Evolutionary conservation across 2,888 invertebrate genomes (phyloP), one percentile per base, ranked within the genome.

Genomic region (Acanthopleura granulata): DNA sequence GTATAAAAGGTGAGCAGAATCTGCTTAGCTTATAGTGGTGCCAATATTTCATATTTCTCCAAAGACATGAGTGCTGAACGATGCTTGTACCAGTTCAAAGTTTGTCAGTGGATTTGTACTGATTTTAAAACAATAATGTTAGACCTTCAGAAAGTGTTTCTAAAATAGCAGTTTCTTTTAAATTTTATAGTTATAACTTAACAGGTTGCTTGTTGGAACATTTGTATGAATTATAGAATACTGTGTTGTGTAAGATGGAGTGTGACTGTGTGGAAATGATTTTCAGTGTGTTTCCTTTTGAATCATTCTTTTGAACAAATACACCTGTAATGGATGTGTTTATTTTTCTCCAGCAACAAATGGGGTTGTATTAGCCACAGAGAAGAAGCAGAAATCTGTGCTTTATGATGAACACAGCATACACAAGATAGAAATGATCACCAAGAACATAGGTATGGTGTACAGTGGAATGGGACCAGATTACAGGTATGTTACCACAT

Each of bases 351-450:
- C 82, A 96, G 99, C 99, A 14, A 95, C 95, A 50, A 98, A 99
- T 93, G 99, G 99, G 30, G 97, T 99, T 14, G 99, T 99, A 25
- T 93, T 99, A 84, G 99, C 99, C 0, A 98, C 99, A 4, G 99
- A 99, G 91, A 99, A 99, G 91, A 99, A 99, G 90, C 97, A 97
- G 92, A 98, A 98, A 90, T 98, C 98, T 6, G 94, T 97, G 80
- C 91, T 99, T 30, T 97, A 97, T 84, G 99, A 99, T 91, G 98
- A 99, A 87, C 97, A 97, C 89, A 97, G 97, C 86, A 96, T 98
- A 14, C 94, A 95, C 89, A 98, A 99, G 91, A 96, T 99, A 12
- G 99, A 99, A 91, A 95, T 96, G 93, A 94, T 99, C 74, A 97
- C 97, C 0, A 94, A 95, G 74, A 97, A 98, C 89, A 94, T 97